Evolutionary conservation across 2,888 invertebrate genomes (phyloP).

Genomic region (Drosophila picticornis): DNA sequence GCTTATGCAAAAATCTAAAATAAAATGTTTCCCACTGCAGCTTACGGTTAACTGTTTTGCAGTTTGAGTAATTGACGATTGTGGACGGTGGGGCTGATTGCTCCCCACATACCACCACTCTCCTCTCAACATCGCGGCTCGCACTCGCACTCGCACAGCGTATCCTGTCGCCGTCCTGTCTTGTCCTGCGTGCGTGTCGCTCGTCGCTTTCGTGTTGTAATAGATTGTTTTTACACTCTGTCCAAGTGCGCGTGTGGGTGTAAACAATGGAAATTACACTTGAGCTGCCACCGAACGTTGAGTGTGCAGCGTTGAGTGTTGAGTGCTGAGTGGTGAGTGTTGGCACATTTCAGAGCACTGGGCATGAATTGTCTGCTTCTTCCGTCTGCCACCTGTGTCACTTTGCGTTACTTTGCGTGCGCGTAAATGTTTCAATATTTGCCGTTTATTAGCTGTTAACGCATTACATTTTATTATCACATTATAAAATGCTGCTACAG

Average conservation of each 20-base stretch:
- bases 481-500: slow-evolving; percentile 1
- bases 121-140: background rate
- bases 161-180: slow-evolving; percentile 28
- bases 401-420: slow-evolving; percentile 57
- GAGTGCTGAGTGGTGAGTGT: slow-evolving; percentile 37
- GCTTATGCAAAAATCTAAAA: slow-evolving; percentile 43
- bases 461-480: background rate
- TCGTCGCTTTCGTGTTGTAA: slow-evolving; percentile 47
- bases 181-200: slow-evolving; percentile 39
- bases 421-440: slow-evolving; percentile 72
- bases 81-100: slow-evolving; percentile 33
- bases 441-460: slow-evolving; percentile 67
- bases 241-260: slow-evolving; percentile 32
- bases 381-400: slow-evolving; percentile 14
- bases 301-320: slow-evolving; percentile 2
- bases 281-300: slow-evolving; percentile 51
- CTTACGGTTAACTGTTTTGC: slow-evolving; percentile 31
- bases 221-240: slow-evolving; percentile 59
- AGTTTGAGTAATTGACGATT: slow-evolving; percentile 54
- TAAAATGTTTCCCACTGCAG: slow-evolving; percentile 30
- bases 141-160: background rate
- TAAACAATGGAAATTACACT: slow-evolving; percentile 75
- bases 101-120: background rate
- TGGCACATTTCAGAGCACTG: slow-evolving; percentile 52
- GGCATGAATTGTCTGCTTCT: slow-evolving; percentile 38